phyloP scores from a whole-genome alignment of 2,888 invertebrate genomes.

The Petrolisthes cinctipes region DNA sequence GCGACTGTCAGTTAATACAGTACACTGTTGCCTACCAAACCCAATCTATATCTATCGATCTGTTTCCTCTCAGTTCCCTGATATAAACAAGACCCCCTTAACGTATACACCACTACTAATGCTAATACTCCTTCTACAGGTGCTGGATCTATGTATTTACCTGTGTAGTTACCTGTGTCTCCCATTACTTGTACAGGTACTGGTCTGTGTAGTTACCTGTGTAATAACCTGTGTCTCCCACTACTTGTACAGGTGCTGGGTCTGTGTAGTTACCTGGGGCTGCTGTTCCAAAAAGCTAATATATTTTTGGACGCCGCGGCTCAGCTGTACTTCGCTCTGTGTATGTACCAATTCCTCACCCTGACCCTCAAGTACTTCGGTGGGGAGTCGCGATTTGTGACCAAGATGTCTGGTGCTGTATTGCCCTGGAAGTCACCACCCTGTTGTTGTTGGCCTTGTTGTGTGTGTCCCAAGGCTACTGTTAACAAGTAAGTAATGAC shows the following conservation, averaged over 20 bases:
- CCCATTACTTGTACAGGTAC: too few relatives aligned
- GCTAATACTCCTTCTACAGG: too few relatives aligned
- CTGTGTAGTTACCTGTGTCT: too few relatives aligned
- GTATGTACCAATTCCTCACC: slow-evolving; percentile 63
- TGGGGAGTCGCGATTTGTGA: slow-evolving; percentile 57
- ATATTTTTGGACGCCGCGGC: slow-evolving; percentile 57
- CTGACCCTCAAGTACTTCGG: slow-evolving; percentile 61
- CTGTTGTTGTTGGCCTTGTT: slow-evolving; percentile 65
- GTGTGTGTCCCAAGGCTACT: slow-evolving; percentile 49
- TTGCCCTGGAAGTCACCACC: slow-evolving; percentile 61
- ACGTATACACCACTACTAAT: too few relatives aligned
- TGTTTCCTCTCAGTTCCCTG: too few relatives aligned
- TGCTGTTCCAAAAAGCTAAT: slow-evolving; percentile 63
- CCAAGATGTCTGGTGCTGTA: slow-evolving; percentile 42
- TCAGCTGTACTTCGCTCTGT: slow-evolving; percentile 61
- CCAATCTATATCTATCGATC: too few relatives aligned
- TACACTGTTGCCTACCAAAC: too few relatives aligned
- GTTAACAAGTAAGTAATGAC: slow-evolving; percentile 48
- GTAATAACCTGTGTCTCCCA: too few relatives aligned
- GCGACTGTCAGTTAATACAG: too few relatives aligned
- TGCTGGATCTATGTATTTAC: too few relatives aligned
- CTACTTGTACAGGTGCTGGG: slow-evolving; percentile 47
- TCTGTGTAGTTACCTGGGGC: slow-evolving; percentile 57
- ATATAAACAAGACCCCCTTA: too few relatives aligned
- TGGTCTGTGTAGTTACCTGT: too few relatives aligned